Percentiles rank a stretch among this genome's conserved stretches.
These are phyloP conservation scores for Bettongia penicillata DNA, from an alignment of 2,113 vertebrate genomes.

Conservation along the genomic window DNA sequence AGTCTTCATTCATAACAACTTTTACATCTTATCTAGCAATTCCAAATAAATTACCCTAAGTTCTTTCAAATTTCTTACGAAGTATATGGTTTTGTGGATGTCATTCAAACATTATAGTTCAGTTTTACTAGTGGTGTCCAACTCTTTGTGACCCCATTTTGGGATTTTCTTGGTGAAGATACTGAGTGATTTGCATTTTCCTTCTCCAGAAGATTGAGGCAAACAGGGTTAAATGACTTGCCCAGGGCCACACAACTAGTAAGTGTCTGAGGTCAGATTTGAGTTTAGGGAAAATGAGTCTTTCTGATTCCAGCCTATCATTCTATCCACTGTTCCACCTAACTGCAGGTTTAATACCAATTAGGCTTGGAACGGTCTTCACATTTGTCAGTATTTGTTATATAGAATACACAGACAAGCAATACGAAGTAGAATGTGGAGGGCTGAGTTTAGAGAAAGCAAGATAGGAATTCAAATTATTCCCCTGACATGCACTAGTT, in stretches of 20 bases:
- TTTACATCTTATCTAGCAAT: background rate
- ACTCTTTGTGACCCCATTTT: background rate
- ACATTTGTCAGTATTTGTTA: background rate
- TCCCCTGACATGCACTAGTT: background rate
- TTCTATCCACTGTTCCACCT: background rate
- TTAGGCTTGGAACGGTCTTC: background rate
- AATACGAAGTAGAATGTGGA: background rate
- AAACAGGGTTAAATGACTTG: background rate
- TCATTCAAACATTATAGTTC: background rate
- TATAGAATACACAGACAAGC: background rate
- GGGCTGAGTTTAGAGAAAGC: background rate
- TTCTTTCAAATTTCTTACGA: background rate
- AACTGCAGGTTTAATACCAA: background rate
- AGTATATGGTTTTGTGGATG: background rate
- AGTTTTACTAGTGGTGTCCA: background rate
- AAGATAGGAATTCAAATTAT: background rate
- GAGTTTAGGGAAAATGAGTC: background rate
- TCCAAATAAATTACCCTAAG: background rate
- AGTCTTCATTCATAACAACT: background rate
- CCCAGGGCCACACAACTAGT: background rate
- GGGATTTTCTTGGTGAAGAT: background rate
- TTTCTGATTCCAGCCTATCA: background rate
- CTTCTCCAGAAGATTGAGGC: background rate
- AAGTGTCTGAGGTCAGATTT: background rate
- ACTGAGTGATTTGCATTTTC: background rate